Evolutionary conservation across 1,140 invertebrate species (phyloP), one percentile per base, ranked within the genome.

Genomic region (Mamestra configurata): DNA sequence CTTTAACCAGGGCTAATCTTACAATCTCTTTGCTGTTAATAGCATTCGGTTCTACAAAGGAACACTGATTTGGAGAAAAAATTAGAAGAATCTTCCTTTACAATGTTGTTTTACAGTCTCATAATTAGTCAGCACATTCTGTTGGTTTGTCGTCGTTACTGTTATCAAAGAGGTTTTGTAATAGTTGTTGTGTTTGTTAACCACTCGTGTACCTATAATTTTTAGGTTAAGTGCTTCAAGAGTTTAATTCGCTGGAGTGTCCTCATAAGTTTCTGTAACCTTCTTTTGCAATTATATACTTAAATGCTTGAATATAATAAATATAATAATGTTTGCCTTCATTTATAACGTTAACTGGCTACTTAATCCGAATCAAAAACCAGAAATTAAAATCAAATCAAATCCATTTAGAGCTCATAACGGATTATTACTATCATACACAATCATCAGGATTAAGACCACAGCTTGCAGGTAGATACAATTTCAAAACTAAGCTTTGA

Each of bases 1-100:
- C 87, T 86, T 84, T 88, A 90, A 89, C 85, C 83, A 57, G 82
- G 81, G 53, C 78, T 84, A 83, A 84, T 87, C 84, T 86, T 49
- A 18, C 71, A 79, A 82, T 82, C 83, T 79, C 70, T 49, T 43
- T n/a, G 20, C 59, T 22, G 51, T 68, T 80, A 84, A 83, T 81
- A 53, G 80, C 76, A 77, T 82, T 75, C 76, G 27, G 37, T 81
- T 71, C 77, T 57, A 86, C 79, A 84, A 71, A 79, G 66, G 27
- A 27, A 27, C 43, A 27, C 35, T 57, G 75, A 66, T 64, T 61
- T 27, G 51, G 18, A 55, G 78, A 82, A 64, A 68, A 78, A 80
- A 64, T 70, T 53, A 13, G 68, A 59, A 61, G 43, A 49, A 49
- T n/a, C 13, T 73, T 7, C 18, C n/a, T 70, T 43, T 55, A 59